phyloP scores from a whole-genome alignment of 2,888 invertebrate species.

The Apantesis nais region DNA sequence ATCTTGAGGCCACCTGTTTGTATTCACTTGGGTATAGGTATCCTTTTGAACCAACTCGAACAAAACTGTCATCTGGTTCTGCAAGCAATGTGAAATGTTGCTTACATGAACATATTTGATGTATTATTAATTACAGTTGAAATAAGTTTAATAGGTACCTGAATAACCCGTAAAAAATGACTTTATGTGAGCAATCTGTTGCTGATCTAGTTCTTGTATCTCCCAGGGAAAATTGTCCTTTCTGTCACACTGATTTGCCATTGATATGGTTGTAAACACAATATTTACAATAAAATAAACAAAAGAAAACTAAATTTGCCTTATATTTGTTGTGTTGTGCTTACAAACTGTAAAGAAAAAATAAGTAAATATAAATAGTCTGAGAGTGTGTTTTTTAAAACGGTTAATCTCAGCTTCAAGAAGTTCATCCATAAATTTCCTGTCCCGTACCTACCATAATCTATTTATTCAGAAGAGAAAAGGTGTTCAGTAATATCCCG shows the following conservation, averaged over 20 bases:
- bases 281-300: background rate
- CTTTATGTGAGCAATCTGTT: background rate
- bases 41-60: background rate
- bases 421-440: background rate
- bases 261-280: background rate
- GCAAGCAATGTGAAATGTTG: background rate
- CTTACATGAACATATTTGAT: background rate
- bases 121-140: background rate
- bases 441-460: no score
- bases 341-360: background rate
- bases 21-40: background rate
- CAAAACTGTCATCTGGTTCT: background rate
- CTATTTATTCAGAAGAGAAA: no score
- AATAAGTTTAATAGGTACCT: background rate
- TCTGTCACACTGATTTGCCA: background rate
- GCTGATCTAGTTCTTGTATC: background rate
- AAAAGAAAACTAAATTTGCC: background rate
- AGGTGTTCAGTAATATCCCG: no score
- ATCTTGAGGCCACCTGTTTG: background rate
- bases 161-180: background rate
- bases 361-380: background rate
- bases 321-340: background rate
- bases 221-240: background rate
- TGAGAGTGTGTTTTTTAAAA: background rate
- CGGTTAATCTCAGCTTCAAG: background rate